Conservation (phyloP, 1,140 invertebrate species). For the Ptiloglossa arizonensis region DNA sequence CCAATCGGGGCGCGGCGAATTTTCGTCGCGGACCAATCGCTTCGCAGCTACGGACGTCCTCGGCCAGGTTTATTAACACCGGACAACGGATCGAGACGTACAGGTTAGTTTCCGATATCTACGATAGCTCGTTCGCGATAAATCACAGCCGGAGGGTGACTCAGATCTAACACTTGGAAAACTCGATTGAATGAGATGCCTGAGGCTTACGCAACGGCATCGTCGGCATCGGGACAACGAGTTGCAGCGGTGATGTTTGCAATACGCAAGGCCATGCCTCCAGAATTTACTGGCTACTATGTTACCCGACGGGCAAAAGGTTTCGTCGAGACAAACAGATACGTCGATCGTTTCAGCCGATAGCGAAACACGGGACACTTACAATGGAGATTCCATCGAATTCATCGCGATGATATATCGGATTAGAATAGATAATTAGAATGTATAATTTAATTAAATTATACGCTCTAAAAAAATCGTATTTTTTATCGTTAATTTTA, state of each 20-base stretch:
- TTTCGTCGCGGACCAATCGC: not conserved
- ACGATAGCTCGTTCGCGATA: constrained; percentile 2
- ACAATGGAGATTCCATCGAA: too few species aligned
- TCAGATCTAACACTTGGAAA: constrained; percentile 34
- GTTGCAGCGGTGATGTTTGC: constrained; percentile 9
- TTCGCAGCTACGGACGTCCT: too few species aligned
- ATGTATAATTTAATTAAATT: too few species aligned
- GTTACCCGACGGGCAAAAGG: not conserved
- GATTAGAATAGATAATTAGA: too few species aligned
- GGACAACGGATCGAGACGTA: too few species aligned
- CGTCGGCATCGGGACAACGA: not conserved
- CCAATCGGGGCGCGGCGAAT: not conserved
- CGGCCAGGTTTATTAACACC: not conserved
- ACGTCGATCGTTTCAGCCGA: too few species aligned
- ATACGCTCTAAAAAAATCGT: too few species aligned
- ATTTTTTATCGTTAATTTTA: too few species aligned
- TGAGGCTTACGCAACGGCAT: constrained; percentile 34
- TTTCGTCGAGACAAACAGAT: too few species aligned
- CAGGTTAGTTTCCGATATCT: not conserved
- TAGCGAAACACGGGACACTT: too few species aligned
- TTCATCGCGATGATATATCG: too few species aligned
- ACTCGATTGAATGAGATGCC: constrained; percentile 48
- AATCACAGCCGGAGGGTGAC: constrained; percentile 21
- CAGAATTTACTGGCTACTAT: constrained; percentile 26
- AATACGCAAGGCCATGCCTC: constrained; percentile 27